Conservation (phyloP, 2,113 vertebrate genomes). For the Spermophilus dauricus region DNA sequence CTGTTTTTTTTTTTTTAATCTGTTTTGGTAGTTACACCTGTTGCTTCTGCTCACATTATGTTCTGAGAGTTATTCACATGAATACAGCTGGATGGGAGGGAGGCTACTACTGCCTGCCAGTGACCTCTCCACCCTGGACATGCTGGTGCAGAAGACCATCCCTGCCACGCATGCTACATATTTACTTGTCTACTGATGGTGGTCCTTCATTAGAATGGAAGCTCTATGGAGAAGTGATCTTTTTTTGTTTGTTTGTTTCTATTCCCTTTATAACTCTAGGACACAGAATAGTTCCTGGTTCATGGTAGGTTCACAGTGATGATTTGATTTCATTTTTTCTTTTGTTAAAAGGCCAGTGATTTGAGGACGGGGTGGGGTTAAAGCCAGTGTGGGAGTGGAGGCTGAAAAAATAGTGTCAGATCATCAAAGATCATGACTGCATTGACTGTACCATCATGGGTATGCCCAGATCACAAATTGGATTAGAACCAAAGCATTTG, state of each 20-base stretch:
- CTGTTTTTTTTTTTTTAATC: neutral
- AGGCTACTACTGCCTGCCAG: neutral
- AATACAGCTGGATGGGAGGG: neutral
- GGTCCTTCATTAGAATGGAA: neutral
- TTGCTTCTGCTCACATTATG: neutral
- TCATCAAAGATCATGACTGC: neutral
- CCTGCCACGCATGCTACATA: neutral
- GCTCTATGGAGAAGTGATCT: neutral
- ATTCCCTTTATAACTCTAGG: neutral
- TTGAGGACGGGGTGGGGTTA: neutral
- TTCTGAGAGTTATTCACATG: neutral
- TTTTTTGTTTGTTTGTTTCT: slow-evolving; percentile 13
- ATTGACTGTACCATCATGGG: neutral
- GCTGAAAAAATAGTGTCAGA: neutral
- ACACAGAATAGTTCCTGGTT: neutral
- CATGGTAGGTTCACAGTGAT: neutral
- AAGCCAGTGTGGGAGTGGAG: neutral
- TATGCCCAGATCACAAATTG: slow-evolving; percentile 36
- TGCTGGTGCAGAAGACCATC: neutral
- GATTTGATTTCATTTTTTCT: neutral
- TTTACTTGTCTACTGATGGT: neutral
- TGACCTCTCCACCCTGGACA: neutral
- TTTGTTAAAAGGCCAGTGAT: neutral
- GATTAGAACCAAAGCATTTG: slow-evolving; percentile 33
- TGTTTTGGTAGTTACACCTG: neutral